Evolutionary conservation across 1,140 invertebrate species (phyloP), one percentile per base, ranked within the genome.

Genomic region (Trachymyrmex cornetzi): DNA sequence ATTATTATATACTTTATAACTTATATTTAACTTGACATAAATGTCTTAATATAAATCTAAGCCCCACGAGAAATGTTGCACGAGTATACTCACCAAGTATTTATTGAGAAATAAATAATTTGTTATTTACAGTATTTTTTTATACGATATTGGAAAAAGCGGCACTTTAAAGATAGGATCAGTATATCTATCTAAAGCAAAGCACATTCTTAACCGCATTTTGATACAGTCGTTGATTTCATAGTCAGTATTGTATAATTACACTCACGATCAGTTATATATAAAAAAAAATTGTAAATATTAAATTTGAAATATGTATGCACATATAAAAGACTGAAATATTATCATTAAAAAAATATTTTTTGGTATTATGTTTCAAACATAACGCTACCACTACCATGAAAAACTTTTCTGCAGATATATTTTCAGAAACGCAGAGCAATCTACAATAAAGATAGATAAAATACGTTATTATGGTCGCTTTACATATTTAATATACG

Each of bases 381-480:
- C 3, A 75, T 14, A 84, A 72, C 38, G 50, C n/a, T 27, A 57
- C 19, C 24, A 84, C 24, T 87, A 86, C 85, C 84, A 90, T 87
- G 67, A 86, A 80, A 86, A 91, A 89, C 77, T 85, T 74, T 87
- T 80, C 22, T 77, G 88, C 85, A 90, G 86, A 88, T 90, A 74
- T 91, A 90, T 91, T 91, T 92, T 90, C 79, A 89, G 67, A 93
- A 92, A 87, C 91, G 87, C 87, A 89, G 86, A 90, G 81, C 89
- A 88, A 89, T 90, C 92, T 91, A 92, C 79, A 91, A 85, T 91
- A 88, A 77, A 89, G 88, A 91, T 92, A 91, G 92, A 92, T 93
- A 93, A 93, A 93, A 93, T 93, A 91, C 90, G 90, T 86, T 93
- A 59, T 86, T 90, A 85, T 86, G 50, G 72, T 87, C 27, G 27